These are phyloP conservation scores for Nebria brevicollis DNA, from an alignment of 2,888 invertebrate genomes.

Conservation along the genomic window DNA sequence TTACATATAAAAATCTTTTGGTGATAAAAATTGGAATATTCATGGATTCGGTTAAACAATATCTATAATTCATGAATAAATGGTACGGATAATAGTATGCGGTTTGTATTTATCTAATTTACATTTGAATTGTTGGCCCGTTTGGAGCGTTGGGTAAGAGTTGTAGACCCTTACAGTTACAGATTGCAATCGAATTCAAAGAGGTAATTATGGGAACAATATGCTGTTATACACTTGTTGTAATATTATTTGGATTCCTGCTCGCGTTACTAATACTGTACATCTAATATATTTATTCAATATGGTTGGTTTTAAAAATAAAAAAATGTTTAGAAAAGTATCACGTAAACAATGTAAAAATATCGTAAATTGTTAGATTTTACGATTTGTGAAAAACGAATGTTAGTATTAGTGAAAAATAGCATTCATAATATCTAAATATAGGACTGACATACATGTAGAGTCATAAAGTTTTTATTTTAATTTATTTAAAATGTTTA, in stretches of 20 bases:
- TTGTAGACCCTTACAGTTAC: background rate
- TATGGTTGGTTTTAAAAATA: too few relatives aligned
- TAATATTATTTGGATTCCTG: too few relatives aligned
- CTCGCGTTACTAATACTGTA: too few relatives aligned
- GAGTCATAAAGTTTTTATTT: background rate
- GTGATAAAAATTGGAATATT: conserved; percentile 21
- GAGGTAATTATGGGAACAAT: background rate
- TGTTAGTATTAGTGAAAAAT: too few relatives aligned
- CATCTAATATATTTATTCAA: too few relatives aligned
- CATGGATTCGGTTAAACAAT: conserved; percentile 33
- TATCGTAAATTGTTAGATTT: too few relatives aligned
- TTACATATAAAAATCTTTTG: background rate
- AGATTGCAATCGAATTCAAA: background rate
- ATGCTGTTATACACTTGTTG: too few relatives aligned
- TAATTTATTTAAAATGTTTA: background rate
- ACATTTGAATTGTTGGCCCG: conserved; percentile 38
- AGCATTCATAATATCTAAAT: background rate
- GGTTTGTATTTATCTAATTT: conserved; percentile 36
- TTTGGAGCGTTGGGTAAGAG: background rate
- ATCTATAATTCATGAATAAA: conserved; percentile 40
- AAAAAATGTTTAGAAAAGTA: too few relatives aligned
- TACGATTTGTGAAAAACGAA: too few relatives aligned
- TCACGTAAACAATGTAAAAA: too few relatives aligned
- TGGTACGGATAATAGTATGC: conserved; percentile 23
- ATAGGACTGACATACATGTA: background rate